Evolutionary conservation across 1,140 invertebrate species (phyloP).

Genomic region (Diorhabda elongata): DNA sequence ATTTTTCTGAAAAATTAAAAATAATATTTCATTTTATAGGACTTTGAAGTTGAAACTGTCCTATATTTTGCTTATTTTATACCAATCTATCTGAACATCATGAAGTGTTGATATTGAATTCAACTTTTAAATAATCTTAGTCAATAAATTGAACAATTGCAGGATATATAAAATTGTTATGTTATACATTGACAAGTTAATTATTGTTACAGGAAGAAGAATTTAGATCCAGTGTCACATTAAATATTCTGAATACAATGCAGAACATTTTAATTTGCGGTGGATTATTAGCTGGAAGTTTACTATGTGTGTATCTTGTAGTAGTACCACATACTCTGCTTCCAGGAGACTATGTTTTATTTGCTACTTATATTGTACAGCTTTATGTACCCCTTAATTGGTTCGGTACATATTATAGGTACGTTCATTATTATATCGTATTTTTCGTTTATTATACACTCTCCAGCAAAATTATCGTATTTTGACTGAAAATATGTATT

Average conservation of each 20-base stretch:
- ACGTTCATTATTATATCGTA: slow-evolving; percentile 13
- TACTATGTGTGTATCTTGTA: slow-evolving; percentile 84
- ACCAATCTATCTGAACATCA: too few relatives aligned
- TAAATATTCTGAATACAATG: slow-evolving; percentile 83
- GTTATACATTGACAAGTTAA: not conserved
- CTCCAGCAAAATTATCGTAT: too few relatives aligned
- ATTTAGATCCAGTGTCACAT: slow-evolving; percentile 77
- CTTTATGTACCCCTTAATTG: slow-evolving; percentile 95
- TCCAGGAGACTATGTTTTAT: slow-evolving; percentile 92
- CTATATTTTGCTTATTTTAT: too few relatives aligned
- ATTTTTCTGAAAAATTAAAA: too few relatives aligned
- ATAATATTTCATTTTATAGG: too few relatives aligned
- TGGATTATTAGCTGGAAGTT: slow-evolving; percentile 79
- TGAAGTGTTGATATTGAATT: too few relatives aligned
- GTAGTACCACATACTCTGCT: slow-evolving; percentile 64
- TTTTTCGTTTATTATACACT: too few relatives aligned
- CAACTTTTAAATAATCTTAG: too few relatives aligned
- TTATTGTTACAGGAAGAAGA: slow-evolving; percentile 68
- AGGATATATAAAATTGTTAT: too few relatives aligned
- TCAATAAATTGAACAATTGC: too few relatives aligned
- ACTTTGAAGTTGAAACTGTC: too few relatives aligned
- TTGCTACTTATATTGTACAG: slow-evolving; percentile 92
- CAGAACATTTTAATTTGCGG: slow-evolving; percentile 88
- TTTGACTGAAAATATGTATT: too few relatives aligned
- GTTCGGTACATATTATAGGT: slow-evolving; percentile 98